Percentiles rank a stretch among this genome's conserved stretches.
Conservation (phyloP, 2,797 vertebrate genomes). For the Danionella dracula region DNA sequence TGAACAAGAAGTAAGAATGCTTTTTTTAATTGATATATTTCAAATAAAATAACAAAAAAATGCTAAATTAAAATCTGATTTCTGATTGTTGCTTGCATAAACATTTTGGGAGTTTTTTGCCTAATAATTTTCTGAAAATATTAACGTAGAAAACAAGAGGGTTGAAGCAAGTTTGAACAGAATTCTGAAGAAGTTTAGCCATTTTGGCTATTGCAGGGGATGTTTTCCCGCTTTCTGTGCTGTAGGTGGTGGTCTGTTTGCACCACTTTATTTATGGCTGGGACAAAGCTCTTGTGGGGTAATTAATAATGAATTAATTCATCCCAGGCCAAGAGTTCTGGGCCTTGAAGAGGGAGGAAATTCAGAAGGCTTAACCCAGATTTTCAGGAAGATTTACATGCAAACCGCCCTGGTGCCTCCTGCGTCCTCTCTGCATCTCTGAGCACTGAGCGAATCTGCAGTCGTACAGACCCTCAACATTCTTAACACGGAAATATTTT, state of each 20-base stretch:
- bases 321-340: conserved; percentile 59
- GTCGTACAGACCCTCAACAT: background rate
- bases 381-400: conserved; percentile 54
- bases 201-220: background rate
- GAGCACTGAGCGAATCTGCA: no score
- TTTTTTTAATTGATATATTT: no score
- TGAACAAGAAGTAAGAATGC: no score
- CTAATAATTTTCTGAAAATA: background rate
- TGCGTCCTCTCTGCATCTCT: background rate
- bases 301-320: conserved; percentile 70
- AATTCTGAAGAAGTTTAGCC: background rate
- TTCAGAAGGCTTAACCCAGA: conserved; percentile 48
- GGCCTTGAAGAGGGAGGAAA: conserved; percentile 47
- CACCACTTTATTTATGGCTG: conserved; percentile 59
- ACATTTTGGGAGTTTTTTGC: no score
- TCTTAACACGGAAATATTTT: no score
- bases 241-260: conserved; percentile 31
- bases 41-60: no score
- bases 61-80: no score
- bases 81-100: no score
- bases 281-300: conserved; percentile 50
- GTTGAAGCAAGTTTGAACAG: background rate
- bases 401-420: conserved; percentile 11
- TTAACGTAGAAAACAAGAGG: background rate
- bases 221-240: background rate